phyloP scores from a whole-genome alignment of 64 coral and sea anemone genomes.

The Exaiptasia diaphana region DNA sequence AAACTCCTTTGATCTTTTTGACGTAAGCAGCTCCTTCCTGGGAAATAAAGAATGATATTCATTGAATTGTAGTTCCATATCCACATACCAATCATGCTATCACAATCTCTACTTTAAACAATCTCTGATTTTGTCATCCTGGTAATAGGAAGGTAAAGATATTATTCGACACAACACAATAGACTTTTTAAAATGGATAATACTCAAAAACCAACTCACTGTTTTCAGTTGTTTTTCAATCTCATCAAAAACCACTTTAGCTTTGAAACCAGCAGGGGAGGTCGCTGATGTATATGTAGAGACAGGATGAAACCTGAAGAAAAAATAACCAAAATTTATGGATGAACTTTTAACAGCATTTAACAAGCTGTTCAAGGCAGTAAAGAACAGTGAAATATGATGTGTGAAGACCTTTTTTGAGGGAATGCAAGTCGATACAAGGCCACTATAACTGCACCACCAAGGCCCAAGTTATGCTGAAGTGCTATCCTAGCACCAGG shows the following conservation, averaged over 20 bases:
- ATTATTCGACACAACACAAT: too few relatives aligned
- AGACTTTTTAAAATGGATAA: too few relatives aligned
- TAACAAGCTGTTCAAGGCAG: too few relatives aligned
- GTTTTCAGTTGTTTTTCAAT: constrained; percentile 73
- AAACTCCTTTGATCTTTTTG: constrained; percentile 87
- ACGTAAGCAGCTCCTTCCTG: constrained; percentile 78
- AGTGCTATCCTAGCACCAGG: constrained; percentile 67
- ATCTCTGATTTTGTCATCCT: not conserved
- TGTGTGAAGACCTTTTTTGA: constrained; percentile 75
- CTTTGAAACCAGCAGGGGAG: constrained; percentile 63
- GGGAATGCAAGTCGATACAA: constrained; percentile 89
- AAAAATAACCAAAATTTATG: not conserved
- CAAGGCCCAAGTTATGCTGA: constrained; percentile 92
- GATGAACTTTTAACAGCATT: not conserved
- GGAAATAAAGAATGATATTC: too few relatives aligned
- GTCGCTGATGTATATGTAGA: constrained; percentile 59
- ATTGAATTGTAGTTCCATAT: not conserved
- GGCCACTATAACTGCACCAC: constrained; percentile 93
- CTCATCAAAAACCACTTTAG: constrained; percentile 69
- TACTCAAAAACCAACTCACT: too few relatives aligned
- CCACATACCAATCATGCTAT: not conserved
- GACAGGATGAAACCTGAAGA: constrained; percentile 38
- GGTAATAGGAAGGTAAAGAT: too few relatives aligned
- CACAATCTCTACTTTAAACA: not conserved
- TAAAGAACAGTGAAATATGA: too few relatives aligned